Percentiles rank a stretch among this genome's conserved stretches.
Conservation (phyloP, 2,888 invertebrate species). For the Ichneumoninae sp. region DNA sequence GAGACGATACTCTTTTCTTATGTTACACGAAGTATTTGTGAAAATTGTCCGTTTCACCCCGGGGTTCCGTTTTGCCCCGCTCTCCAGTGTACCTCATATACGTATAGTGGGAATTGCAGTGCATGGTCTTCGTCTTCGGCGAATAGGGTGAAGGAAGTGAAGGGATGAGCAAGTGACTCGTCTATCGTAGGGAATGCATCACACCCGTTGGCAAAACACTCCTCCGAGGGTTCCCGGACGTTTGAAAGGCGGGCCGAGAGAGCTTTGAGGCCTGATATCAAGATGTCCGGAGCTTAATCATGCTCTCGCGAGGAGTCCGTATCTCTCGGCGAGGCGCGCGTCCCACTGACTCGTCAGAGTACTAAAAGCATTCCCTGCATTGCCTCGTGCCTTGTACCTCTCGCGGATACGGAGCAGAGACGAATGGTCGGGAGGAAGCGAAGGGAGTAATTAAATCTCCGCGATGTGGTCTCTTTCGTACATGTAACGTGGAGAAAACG, state of each 20-base stretch:
- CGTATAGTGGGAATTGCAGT: neutral
- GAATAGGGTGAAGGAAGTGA: constrained; percentile 12
- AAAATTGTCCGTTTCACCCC: neutral
- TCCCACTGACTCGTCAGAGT: constrained; percentile 2
- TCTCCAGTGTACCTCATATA: neutral
- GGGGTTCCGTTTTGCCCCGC: neutral
- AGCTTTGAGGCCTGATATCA: constrained; percentile 67
- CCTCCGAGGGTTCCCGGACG: constrained; percentile 1
- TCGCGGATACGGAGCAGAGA: constrained; percentile 32
- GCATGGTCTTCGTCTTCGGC: neutral
- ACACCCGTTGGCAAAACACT: constrained; percentile 1
- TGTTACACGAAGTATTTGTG: no score
- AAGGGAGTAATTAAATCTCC: constrained; percentile 67
- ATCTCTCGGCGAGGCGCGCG: neutral
- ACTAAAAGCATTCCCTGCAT: constrained; percentile 26
- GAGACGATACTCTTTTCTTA: neutral
- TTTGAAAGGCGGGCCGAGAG: constrained; percentile 66
- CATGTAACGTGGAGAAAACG: constrained; percentile 38
- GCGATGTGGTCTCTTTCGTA: constrained; percentile 54
- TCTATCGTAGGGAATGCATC: constrained; percentile 22
- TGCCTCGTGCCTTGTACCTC: constrained; percentile 37
- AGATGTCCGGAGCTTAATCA: constrained; percentile 73
- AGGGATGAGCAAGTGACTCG: constrained; percentile 68
- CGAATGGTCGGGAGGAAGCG: constrained; percentile 54
- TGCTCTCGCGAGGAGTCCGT: constrained; percentile 55